phyloP scores from a whole-genome alignment of 2,113 vertebrate genomes.

The Dipodomys stephensi region DNA sequence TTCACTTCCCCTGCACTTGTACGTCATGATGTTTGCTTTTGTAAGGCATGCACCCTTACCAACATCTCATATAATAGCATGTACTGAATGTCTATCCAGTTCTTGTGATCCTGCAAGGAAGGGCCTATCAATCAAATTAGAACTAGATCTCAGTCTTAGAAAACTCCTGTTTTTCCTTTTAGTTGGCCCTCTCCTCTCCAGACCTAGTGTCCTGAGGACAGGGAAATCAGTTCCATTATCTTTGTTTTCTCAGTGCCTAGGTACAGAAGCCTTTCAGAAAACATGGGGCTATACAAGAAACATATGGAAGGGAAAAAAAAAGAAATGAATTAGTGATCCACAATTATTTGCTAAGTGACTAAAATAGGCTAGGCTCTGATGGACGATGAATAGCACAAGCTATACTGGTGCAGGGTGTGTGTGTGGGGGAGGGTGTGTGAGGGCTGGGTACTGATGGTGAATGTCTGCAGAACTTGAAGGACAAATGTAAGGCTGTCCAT shows the following conservation, averaged over 20 bases:
- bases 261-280: slow-evolving; percentile 25
- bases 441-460: not conserved
- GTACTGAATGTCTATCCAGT: not conserved
- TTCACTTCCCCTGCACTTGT: not conserved
- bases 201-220: not conserved
- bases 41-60: not conserved
- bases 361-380: not conserved
- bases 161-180: not conserved
- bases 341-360: not conserved
- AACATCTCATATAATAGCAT: not conserved
- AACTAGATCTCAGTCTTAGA: not conserved
- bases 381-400: not conserved
- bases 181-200: not conserved
- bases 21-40: not conserved
- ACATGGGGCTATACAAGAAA: not conserved
- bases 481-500: not conserved
- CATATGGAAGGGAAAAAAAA: slow-evolving; percentile 11
- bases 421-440: not conserved
- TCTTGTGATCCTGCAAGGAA: not conserved
- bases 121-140: not conserved
- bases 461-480: not conserved
- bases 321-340: not conserved
- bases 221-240: slow-evolving; percentile 22
- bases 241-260: not conserved
- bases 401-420: not conserved